A percentile compares a stretch with the other conserved stretches of the same genome.
Conservation (phyloP, 2,113 vertebrate species). For the Albula goreensis region DNA sequence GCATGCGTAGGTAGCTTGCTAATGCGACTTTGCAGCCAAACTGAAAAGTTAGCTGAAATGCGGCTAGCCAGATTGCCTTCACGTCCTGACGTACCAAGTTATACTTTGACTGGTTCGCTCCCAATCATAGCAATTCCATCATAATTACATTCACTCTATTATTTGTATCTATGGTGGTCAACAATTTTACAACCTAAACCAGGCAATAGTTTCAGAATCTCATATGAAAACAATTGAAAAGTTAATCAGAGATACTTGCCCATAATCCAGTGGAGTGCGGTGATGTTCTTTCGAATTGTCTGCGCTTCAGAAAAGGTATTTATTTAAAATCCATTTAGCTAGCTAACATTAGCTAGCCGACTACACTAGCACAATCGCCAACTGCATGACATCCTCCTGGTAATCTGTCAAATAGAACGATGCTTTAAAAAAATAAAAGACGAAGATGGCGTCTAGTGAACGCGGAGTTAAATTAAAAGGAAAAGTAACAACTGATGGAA, state of each 20-base stretch:
- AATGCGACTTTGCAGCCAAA: neutral
- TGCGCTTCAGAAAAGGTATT: slow-evolving; percentile 63
- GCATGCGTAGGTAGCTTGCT: neutral
- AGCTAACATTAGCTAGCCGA: neutral
- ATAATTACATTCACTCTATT: neutral
- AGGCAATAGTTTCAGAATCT: neutral
- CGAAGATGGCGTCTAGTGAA: slow-evolving; percentile 75
- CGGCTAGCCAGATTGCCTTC: neutral
- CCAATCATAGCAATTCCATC: neutral
- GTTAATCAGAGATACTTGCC: slow-evolving; percentile 64
- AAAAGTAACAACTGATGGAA: slow-evolving; percentile 42
- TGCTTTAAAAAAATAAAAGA: slow-evolving; percentile 55
- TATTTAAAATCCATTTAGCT: slow-evolving; percentile 73
- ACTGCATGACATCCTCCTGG: slow-evolving; percentile 68
- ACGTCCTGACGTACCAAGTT: neutral
- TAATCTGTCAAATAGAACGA: slow-evolving; percentile 69
- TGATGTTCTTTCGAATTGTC: slow-evolving; percentile 59
- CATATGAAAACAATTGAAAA: neutral
- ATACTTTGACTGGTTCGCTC: neutral
- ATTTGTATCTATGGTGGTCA: no score
- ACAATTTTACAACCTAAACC: no score
- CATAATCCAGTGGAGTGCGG: slow-evolving; percentile 62
- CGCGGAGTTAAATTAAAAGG: slow-evolving; percentile 43
- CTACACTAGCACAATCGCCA: slow-evolving; percentile 61
- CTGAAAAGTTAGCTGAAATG: neutral